Conservation (phyloP, 2,113 vertebrate genomes). For the Alces alces region DNA sequence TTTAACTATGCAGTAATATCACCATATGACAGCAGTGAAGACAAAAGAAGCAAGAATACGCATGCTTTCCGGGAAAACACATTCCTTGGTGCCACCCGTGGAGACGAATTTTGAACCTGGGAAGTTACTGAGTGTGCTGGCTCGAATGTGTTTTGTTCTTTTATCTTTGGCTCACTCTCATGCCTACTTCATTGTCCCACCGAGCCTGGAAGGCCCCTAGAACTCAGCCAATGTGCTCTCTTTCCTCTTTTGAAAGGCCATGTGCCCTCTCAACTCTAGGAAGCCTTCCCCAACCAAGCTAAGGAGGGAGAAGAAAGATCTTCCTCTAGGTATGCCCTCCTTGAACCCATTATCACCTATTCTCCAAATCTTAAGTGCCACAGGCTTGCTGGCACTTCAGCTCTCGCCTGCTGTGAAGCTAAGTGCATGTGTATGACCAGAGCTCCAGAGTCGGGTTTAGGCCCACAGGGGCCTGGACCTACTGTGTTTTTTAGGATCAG, state of each 20-base stretch:
- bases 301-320: neutral
- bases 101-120: neutral
- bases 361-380: neutral
- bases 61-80: neutral
- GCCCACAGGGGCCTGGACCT: neutral
- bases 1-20: neutral
- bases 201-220: neutral
- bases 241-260: conserved; percentile 38
- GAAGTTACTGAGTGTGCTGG: neutral
- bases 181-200: neutral
- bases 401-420: neutral
- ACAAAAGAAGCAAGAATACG: neutral
- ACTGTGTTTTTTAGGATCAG: neutral
- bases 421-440: neutral
- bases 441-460: neutral
- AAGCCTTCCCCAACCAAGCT: conserved; percentile 13
- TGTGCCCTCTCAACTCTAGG: neutral
- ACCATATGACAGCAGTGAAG: neutral
- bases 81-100: neutral
- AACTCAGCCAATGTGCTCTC: neutral
- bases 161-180: neutral
- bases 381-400: neutral
- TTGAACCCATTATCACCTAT: neutral
- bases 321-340: neutral
- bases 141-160: neutral